Conservation (phyloP, 2,113 vertebrate species). For the Edolisoma coerulescens region DNA sequence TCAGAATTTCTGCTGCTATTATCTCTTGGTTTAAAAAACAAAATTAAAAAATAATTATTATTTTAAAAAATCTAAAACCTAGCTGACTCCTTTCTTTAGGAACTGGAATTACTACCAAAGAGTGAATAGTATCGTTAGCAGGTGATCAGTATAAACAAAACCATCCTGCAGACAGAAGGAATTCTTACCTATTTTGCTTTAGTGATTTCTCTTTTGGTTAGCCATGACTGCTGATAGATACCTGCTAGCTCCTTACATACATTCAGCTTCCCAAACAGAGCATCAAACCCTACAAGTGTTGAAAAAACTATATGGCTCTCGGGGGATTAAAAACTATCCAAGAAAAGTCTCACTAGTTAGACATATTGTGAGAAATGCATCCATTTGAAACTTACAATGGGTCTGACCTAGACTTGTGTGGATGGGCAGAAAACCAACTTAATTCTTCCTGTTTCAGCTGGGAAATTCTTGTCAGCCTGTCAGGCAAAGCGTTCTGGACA, state of each 20-base stretch:
- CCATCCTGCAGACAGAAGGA: neutral
- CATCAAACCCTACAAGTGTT: conserved; percentile 32
- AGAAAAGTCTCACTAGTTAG: conserved; percentile 39
- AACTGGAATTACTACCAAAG: neutral
- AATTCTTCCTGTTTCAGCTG: conserved; percentile 37
- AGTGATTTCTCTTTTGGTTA: neutral
- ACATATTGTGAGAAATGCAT: conserved; percentile 31
- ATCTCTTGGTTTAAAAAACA: neutral
- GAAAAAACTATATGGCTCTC: conserved; percentile 33
- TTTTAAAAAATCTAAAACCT: neutral
- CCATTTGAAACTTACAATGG: conserved; percentile 29
- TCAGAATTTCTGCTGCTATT: conserved; percentile 7
- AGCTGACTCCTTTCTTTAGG: neutral
- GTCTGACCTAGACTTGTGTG: conserved; percentile 44
- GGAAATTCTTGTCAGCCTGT: conserved; percentile 37
- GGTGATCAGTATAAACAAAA: neutral
- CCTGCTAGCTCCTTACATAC: conserved; percentile 31
- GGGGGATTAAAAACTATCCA: conserved; percentile 8
- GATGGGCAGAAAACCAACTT: conserved; percentile 2
- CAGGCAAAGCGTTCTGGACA: conserved; percentile 26
- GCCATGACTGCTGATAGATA: conserved; percentile 36
- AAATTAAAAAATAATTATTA: neutral
- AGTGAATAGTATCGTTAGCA: neutral
- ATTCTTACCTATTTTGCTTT: conserved; percentile 19
- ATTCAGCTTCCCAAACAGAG: conserved; percentile 58